These are phyloP conservation scores for Arctia plantaginis DNA, from an alignment of 2,888 invertebrate species.

Conservation along the genomic window DNA sequence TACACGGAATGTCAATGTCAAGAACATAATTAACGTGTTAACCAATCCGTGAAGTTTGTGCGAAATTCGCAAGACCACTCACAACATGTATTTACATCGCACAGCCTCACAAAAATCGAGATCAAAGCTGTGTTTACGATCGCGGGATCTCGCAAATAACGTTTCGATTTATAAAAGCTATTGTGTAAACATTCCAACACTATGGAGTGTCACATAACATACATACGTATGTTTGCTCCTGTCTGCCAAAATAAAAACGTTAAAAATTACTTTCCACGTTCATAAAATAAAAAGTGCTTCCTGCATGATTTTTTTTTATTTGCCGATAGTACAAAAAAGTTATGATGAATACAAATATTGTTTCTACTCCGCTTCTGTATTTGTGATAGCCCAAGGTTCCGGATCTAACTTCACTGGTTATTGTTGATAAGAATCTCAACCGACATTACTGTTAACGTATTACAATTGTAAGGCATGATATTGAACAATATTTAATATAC, in stretches of 20 bases:
- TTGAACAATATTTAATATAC: background rate
- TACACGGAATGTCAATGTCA: background rate
- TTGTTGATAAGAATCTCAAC: background rate
- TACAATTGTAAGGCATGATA: too few relatives aligned
- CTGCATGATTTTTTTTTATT: background rate
- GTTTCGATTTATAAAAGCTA: slow-evolving; percentile 49
- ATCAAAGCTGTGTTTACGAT: slow-evolving; percentile 54
- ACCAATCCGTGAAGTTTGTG: slow-evolving; percentile 16
- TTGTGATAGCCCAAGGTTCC: background rate
- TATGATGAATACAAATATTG: background rate
- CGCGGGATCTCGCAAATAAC: slow-evolving; percentile 44
- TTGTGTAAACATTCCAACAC: slow-evolving; percentile 50
- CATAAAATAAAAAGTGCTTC: slow-evolving; percentile 7
- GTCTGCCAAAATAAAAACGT: slow-evolving; percentile 24
- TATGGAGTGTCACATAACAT: slow-evolving; percentile 37
- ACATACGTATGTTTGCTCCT: slow-evolving; percentile 26
- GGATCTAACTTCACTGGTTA: background rate
- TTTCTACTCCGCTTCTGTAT: background rate
- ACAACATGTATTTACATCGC: slow-evolving; percentile 7
- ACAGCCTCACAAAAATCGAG: slow-evolving; percentile 31
- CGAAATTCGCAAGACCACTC: slow-evolving; percentile 6
- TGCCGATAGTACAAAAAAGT: background rate
- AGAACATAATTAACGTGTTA: slow-evolving; percentile 16
- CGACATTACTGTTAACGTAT: background rate
- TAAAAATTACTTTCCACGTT: slow-evolving; percentile 23